Evolutionary conservation across 2,888 invertebrate genomes (phyloP).

Genomic region (Oscheius sp.): DNA sequence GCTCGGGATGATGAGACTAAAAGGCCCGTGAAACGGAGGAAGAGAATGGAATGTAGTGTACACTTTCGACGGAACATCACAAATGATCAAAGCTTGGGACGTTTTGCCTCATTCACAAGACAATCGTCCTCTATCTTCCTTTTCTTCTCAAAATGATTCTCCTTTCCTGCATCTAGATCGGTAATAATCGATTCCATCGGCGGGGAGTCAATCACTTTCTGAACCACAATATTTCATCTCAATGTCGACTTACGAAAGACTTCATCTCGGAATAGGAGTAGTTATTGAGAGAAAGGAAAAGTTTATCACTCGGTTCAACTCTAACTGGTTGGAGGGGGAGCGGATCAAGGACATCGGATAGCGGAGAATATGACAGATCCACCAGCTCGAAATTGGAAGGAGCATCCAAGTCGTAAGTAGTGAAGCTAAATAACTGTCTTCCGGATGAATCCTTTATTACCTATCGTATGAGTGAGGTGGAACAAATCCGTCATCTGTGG

Average conservation of each 20-base stretch:
- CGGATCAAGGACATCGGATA: slow-evolving; percentile 1
- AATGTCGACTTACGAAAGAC: slow-evolving; percentile 26
- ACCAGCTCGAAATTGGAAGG: slow-evolving; percentile 6
- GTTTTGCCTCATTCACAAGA: background rate
- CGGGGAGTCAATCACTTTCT: background rate
- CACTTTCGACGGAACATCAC: background rate
- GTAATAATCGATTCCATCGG: background rate
- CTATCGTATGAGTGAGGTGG: background rate
- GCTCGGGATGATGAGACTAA: background rate
- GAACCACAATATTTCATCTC: background rate
- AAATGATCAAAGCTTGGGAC: background rate
- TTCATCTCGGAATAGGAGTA: slow-evolving; percentile 34
- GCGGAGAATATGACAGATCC: slow-evolving; percentile 7
- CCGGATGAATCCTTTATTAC: background rate
- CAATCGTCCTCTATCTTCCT: slow-evolving; percentile 15
- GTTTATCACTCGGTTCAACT: slow-evolving; percentile 25
- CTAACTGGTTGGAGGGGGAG: slow-evolving; percentile 26
- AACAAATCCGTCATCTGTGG: background rate
- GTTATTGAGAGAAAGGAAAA: slow-evolving; percentile 32
- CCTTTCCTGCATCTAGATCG: slow-evolving; percentile 23
- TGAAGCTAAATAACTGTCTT: slow-evolving; percentile 17
- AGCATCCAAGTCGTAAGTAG: slow-evolving; percentile 19
- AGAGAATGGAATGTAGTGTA: background rate
- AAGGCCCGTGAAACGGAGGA: background rate
- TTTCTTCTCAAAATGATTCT: slow-evolving; percentile 12